Evolutionary conservation across 2,888 invertebrate species (phyloP).

Genomic region (Caenorhabditis macrosperma): DNA sequence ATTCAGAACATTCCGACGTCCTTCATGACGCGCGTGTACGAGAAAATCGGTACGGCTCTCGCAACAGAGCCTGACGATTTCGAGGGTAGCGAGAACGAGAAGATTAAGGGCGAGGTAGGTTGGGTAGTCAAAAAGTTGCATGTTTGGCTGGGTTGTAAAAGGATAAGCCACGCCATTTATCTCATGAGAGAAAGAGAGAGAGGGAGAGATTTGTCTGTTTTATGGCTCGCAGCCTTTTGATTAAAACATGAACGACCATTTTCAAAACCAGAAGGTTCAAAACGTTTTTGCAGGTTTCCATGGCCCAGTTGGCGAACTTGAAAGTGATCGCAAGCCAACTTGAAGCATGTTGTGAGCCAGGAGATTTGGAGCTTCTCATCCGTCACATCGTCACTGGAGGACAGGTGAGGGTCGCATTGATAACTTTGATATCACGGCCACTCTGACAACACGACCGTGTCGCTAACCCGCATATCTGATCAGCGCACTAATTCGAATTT

Average conservation of each 20-base stretch:
- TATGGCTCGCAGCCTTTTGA: not conserved
- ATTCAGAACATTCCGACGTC: slow-evolving; percentile 19
- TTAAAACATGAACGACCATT: not conserved
- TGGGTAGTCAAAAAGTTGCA: not conserved
- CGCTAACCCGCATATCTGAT: slow-evolving; percentile 40
- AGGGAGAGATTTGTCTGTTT: slow-evolving; percentile 10
- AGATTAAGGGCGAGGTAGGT: slow-evolving; percentile 34
- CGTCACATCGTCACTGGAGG: slow-evolving; percentile 73
- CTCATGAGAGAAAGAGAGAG: not conserved
- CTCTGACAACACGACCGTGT: slow-evolving; percentile 20
- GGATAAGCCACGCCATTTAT: slow-evolving; percentile 9
- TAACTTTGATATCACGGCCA: not conserved
- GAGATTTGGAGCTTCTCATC: slow-evolving; percentile 65
- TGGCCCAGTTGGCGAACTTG: slow-evolving; percentile 70
- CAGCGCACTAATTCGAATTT: slow-evolving; percentile 15
- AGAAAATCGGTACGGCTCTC: slow-evolving; percentile 1
- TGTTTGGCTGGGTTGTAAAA: slow-evolving; percentile 5
- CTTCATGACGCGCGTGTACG: slow-evolving; percentile 29
- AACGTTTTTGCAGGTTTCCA: slow-evolving; percentile 55
- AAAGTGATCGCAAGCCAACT: slow-evolving; percentile 64
- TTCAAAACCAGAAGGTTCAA: too few species aligned
- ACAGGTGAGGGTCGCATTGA: too few species aligned
- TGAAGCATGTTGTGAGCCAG: slow-evolving; percentile 37
- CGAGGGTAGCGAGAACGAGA: slow-evolving; percentile 28
- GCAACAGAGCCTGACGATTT: slow-evolving; percentile 26